Evolutionary conservation across 2,113 vertebrate genomes (phyloP).

Genomic region (Cacatua alba): DNA sequence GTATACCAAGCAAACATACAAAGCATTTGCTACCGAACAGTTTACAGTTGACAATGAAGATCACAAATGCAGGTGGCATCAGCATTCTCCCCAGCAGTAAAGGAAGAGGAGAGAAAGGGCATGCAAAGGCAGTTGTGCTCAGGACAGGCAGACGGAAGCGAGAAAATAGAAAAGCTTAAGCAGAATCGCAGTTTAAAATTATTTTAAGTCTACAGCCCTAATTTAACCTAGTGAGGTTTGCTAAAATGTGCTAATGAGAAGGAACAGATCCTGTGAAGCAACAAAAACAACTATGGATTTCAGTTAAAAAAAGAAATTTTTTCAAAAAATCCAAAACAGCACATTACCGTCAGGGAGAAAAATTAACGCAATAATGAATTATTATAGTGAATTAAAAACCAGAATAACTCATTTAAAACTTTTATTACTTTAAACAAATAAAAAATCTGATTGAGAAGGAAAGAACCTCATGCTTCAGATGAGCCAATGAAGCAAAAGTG

Average conservation of each 20-base stretch:
- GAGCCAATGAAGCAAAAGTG: background rate
- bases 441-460: background rate
- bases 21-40: background rate
- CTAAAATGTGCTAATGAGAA: background rate
- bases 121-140: background rate
- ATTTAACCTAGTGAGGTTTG: background rate
- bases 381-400: background rate
- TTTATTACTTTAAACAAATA: background rate
- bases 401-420: background rate
- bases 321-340: background rate
- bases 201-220: background rate
- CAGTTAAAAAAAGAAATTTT: background rate
- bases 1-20: background rate
- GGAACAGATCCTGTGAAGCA: background rate
- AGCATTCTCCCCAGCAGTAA: background rate
- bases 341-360: background rate
- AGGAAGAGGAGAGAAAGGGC: background rate
- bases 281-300: background rate
- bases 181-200: background rate
- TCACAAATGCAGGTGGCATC: background rate
- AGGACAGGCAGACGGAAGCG: background rate
- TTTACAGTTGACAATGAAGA: background rate
- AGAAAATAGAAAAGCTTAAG: slow-evolving; percentile 23
- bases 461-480: background rate
- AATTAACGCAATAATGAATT: background rate